phyloP scores from a whole-genome alignment of 2,113 vertebrate species.

The Percopsis transmontana region DNA sequence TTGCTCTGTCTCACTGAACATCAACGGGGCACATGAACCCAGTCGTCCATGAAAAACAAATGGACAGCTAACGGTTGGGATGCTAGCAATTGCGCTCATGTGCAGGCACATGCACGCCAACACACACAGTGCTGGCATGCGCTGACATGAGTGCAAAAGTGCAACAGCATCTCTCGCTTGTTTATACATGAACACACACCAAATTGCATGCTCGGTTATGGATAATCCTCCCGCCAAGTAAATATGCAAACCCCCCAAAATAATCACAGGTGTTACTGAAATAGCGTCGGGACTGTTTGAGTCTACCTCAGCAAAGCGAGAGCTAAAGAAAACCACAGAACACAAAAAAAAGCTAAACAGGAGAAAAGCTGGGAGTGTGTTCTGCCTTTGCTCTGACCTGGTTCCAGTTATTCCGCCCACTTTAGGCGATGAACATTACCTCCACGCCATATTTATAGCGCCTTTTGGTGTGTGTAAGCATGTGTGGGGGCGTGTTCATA shows the following conservation, averaged over 20 bases:
- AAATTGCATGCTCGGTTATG: background rate
- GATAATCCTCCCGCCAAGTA: conserved; percentile 27
- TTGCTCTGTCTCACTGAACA: conserved; percentile 18
- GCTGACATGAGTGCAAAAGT: background rate
- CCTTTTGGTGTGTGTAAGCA: conserved; percentile 33
- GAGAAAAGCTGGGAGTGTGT: conserved; percentile 47
- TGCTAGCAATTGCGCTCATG: conserved; percentile 4
- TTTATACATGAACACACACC: background rate
- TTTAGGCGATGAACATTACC: conserved; percentile 65
- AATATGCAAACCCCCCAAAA: conserved; percentile 22
- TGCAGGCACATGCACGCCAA: background rate
- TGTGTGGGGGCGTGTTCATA: conserved; percentile 9
- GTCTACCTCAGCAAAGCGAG: conserved; percentile 32
- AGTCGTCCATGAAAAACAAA: conserved; percentile 10
- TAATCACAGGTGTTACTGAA: conserved; percentile 24
- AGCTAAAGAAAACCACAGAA: conserved; percentile 17
- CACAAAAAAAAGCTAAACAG: conserved; percentile 46
- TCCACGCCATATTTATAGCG: conserved; percentile 68
- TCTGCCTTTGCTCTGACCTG: conserved; percentile 68
- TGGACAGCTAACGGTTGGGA: conserved; percentile 12
- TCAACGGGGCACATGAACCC: conserved; percentile 17
- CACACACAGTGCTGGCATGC: background rate
- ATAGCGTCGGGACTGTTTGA: conserved; percentile 9
- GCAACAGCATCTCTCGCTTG: background rate
- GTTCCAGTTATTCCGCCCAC: conserved; percentile 68